These are phyloP conservation scores for Myotis vivesi DNA, from an alignment of 2,797 vertebrate species.

Conservation along the genomic window DNA sequence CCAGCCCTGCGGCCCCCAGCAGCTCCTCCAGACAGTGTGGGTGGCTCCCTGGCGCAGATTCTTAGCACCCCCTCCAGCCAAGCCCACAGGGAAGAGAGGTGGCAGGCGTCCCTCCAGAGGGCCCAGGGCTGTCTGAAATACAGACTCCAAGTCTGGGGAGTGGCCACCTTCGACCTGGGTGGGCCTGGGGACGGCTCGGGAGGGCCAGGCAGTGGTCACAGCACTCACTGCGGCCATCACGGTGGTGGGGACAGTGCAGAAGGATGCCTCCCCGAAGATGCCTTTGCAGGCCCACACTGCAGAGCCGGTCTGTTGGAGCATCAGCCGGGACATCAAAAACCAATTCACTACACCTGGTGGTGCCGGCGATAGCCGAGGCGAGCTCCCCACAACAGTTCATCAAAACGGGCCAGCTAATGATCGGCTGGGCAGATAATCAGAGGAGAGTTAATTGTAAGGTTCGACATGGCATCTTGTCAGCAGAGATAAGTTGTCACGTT, in stretches of 20 bases:
- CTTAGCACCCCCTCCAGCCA: neutral
- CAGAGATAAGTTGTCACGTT: slow-evolving; percentile 99
- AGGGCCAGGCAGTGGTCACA: rapidly evolving
- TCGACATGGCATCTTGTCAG: slow-evolving; percentile 95
- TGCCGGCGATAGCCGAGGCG: slow-evolving; percentile 64
- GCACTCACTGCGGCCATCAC: rapidly evolving
- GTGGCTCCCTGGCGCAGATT: neutral
- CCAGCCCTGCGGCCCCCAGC: neutral
- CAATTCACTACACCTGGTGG: slow-evolving; percentile 58
- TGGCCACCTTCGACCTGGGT: neutral
- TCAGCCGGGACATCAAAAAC: neutral
- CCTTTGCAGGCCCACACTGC: neutral
- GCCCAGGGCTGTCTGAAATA: neutral
- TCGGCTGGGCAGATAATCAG: slow-evolving; percentile 91
- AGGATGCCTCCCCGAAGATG: rapidly evolving
- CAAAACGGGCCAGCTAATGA: slow-evolving; percentile 85
- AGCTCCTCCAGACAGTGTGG: neutral
- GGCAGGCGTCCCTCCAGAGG: rapidly evolving
- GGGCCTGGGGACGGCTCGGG: rapidly evolving
- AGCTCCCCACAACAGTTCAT: slow-evolving; percentile 77
- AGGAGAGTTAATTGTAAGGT: slow-evolving; percentile 93
- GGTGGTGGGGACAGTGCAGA: rapidly evolving
- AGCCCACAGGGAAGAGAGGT: neutral
- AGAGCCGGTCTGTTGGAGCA: rapidly evolving
- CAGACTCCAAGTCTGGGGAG: no score